Base-by-base conservation (phyloP, 1,140 invertebrate genomes). In the Spodoptera frugiperda region DNA sequence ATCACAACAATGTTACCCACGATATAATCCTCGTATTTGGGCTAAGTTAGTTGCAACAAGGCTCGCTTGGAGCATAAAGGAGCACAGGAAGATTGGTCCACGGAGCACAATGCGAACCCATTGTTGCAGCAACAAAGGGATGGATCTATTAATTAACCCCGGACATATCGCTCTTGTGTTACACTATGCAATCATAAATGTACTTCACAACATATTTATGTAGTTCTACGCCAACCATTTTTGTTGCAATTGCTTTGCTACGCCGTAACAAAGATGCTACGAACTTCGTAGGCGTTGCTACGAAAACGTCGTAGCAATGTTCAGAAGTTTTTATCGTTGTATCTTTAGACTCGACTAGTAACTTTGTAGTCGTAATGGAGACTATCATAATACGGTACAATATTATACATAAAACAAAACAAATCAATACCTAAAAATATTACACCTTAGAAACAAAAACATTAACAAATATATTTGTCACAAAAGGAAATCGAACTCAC, bases 121-220 rank as follows among this genome's bases (percentile, higher is more conserved):
- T 83, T 83, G 82, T 83, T 61, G 12, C 2, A 19, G 15, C 53
- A 55, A 83, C 79, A 83, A 83, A 75, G 72, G 81, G 63, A 65
- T 63, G 61, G 73, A 76, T 74, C 78, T 77, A 83, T 83, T 83
- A 83, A 83, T 83, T 83, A 83, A 80, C 78, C 72, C 59, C 30
- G 48, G 77, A 80, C 79, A 77, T 79, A 83, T 79, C 63, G 65
- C 77, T 79, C 17, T 71, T 67, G 33, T 61, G 70, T 76, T 76
- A 65, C 61, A 67, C 59, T 76, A 75, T 75, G 61, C 48, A 76
- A 65, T 76, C 48, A 65, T 65, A 76, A 67, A 65, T 67, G 59
- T 53, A 33, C 48, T 65, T 76, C 17, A 67, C 49, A 17, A 54
- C 67, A 25, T n/a, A 25, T 4, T 14, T 71, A 25, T 44, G 17